Evolutionary conservation across 1,140 invertebrate species (phyloP).

Genomic region (Trinorchestia longiramus): DNA sequence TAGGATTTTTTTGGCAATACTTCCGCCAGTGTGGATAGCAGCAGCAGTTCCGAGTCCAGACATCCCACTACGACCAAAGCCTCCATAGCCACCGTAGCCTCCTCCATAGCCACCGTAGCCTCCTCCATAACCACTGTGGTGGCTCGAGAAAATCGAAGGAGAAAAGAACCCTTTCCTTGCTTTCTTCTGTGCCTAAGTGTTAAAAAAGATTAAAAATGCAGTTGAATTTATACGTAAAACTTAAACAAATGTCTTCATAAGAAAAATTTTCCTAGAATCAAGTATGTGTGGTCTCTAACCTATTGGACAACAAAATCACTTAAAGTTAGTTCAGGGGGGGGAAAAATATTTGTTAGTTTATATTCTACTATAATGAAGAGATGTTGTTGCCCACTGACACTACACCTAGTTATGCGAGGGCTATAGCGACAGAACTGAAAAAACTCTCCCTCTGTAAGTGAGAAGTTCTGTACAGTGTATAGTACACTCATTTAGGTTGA

Average conservation of each 20-base stretch:
- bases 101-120: neutral
- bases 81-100: conserved; percentile 14
- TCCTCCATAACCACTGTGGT: neutral
- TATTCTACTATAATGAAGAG: too few species aligned
- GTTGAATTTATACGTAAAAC: neutral
- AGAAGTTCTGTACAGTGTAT: too few species aligned
- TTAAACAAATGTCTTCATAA: neutral
- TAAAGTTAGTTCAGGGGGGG: too few species aligned
- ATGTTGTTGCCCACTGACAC: too few species aligned
- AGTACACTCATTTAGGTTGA: too few species aligned
- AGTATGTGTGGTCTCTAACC: too few species aligned
- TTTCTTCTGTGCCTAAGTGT: neutral
- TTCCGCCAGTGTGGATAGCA: conserved; percentile 32
- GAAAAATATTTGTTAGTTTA: too few species aligned
- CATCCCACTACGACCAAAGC: neutral
- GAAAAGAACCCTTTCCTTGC: neutral
- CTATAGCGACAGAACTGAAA: too few species aligned
- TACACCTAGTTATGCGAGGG: too few species aligned
- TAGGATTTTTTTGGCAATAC: conserved; percentile 53
- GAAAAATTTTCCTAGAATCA: too few species aligned
- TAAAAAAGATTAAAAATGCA: neutral
- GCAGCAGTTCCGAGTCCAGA: conserved; percentile 33
- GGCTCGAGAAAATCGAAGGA: conserved; percentile 10
- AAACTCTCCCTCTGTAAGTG: too few species aligned
- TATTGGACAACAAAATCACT: too few species aligned